Evolutionary conservation across 2,888 invertebrate genomes (phyloP).

Genomic region (Metalampra italica): DNA sequence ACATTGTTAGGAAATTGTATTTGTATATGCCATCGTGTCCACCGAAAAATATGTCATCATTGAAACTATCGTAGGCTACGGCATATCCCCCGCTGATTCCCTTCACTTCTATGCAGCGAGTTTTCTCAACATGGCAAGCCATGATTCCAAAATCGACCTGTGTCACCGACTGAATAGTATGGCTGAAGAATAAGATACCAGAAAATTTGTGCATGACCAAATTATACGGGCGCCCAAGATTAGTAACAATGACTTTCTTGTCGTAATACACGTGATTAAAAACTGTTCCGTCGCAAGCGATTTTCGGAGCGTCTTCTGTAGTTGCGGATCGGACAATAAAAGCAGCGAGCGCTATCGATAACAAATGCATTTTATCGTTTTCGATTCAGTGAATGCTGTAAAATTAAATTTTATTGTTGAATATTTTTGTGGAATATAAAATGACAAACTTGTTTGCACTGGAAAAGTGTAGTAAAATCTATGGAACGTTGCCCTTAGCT

Average conservation of each 20-base stretch:
- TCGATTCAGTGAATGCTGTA: not conserved
- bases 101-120: conserved; percentile 31
- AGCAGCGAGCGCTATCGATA: not conserved
- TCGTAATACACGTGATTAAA: conserved; percentile 55
- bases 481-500: no score
- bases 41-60: conserved; percentile 64
- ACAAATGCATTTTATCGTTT: not conserved
- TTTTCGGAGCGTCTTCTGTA: conserved; percentile 5
- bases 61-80: conserved; percentile 53
- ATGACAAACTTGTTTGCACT: no score
- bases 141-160: conserved; percentile 52
- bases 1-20: conserved; percentile 52
- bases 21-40: conserved; percentile 67
- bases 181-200: conserved; percentile 56
- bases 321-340: not conserved
- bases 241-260: conserved; percentile 35
- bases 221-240: conserved; percentile 51
- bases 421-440: no score
- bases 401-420: no score
- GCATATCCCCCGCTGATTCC: conserved; percentile 60
- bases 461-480: no score
- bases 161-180: conserved; percentile 43
- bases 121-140: conserved; percentile 41
- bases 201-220: conserved; percentile 57
- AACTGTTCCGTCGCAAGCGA: conserved; percentile 51